phyloP scores from a whole-genome alignment of 2,888 invertebrate species.

The Leptura quadrifasciata region DNA sequence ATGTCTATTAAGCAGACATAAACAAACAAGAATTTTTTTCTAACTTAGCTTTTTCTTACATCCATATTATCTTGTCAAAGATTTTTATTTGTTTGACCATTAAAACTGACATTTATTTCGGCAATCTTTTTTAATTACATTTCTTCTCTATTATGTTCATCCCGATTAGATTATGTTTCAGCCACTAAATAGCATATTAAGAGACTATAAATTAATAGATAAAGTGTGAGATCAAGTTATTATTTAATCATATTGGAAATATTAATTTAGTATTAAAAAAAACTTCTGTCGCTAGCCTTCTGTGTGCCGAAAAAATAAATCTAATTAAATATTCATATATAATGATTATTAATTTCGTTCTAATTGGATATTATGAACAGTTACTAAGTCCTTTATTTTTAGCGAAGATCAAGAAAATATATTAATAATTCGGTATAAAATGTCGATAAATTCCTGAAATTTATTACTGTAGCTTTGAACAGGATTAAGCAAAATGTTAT shows the following conservation, averaged over 20 bases:
- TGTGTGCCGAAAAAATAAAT: not conserved
- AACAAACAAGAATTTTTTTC: not conserved
- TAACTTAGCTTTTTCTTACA: not conserved
- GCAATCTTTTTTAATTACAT: constrained; percentile 13
- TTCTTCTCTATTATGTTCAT: not conserved
- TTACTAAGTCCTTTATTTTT: constrained; percentile 10
- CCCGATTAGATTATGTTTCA: not conserved
- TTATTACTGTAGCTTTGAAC: not conserved
- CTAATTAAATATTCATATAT: not conserved
- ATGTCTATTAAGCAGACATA: not conserved
- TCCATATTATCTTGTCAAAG: constrained; percentile 13
- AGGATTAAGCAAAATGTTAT: too few species aligned
- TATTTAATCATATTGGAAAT: constrained; percentile 5
- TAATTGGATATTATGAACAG: constrained; percentile 28
- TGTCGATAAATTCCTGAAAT: constrained; percentile 20
- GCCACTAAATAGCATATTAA: constrained; percentile 8
- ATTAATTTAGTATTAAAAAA: constrained; percentile 10
- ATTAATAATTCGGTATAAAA: constrained; percentile 27
- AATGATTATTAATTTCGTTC: constrained; percentile 19
- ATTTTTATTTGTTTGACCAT: constrained; percentile 5
- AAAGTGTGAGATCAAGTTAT: constrained; percentile 1
- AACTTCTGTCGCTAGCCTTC: not conserved
- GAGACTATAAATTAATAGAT: constrained; percentile 21
- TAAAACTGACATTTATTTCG: constrained; percentile 15
- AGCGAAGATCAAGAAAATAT: constrained; percentile 6